Percentiles rank a stretch among this genome's conserved stretches.
Evolutionary conservation across 30 jellyfish, hydroid and myxozoan genomes (phyloP).

Genomic region (Aurelia sp.): DNA sequence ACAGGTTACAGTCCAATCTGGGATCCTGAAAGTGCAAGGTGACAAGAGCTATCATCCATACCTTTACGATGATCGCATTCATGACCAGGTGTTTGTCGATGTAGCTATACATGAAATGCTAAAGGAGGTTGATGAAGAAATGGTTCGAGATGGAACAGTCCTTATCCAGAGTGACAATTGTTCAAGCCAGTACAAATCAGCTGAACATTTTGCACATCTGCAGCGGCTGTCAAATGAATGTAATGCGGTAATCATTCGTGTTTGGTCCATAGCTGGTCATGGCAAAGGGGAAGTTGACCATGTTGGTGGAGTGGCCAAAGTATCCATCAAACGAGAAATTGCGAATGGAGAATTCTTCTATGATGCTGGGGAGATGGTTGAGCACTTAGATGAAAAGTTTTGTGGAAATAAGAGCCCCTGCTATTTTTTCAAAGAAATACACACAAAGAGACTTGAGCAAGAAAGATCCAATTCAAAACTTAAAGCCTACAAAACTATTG

Average conservation of each 20-base stretch:
- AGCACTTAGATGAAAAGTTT: conserved; percentile 23
- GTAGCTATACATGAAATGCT: conserved; percentile 35
- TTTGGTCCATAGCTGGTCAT: conserved; percentile 40
- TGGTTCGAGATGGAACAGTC: conserved; percentile 30
- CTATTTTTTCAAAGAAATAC: conserved; percentile 24
- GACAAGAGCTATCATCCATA: conserved; percentile 46
- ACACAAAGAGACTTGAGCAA: conserved; percentile 8
- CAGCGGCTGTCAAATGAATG: conserved; percentile 30
- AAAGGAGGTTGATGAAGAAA: conserved; percentile 12
- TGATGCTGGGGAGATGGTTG: conserved; percentile 37
- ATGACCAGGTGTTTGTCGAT: conserved; percentile 44
- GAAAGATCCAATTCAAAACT: conserved; percentile 31
- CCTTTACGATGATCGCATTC: conserved; percentile 22
- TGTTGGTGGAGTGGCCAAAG: conserved; percentile 53
- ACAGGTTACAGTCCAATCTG: conserved; percentile 40
- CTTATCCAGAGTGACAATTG: conserved; percentile 38
- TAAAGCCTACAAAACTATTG: conserved; percentile 16
- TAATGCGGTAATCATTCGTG: conserved; percentile 17
- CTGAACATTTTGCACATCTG: conserved; percentile 48
- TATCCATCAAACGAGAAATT: conserved; percentile 33
- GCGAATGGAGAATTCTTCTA: conserved; percentile 31
- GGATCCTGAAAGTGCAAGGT: conserved; percentile 33
- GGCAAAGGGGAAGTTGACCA: conserved; percentile 55
- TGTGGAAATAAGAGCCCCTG: conserved; percentile 25
- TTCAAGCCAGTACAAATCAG: conserved; percentile 49